A percentile compares a stretch with the other conserved stretches of the same genome.
Evolutionary conservation across 2,113 vertebrate species (phyloP).

Genomic region (Zosterops lateralis): DNA sequence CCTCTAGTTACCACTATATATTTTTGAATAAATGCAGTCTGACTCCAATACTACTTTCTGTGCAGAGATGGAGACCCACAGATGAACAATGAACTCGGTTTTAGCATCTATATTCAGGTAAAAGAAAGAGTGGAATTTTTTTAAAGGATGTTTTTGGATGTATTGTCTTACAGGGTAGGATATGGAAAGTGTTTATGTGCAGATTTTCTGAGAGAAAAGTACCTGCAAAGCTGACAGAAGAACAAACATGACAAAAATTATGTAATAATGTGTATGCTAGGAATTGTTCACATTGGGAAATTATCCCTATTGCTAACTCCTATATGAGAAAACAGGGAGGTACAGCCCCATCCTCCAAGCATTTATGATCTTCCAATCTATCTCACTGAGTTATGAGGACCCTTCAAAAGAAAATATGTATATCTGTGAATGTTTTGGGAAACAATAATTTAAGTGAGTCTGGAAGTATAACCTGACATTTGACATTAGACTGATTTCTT

Average conservation of each 20-base stretch:
- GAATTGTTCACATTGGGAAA: background rate
- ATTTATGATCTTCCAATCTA: background rate
- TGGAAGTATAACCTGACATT: background rate
- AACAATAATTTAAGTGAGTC: background rate
- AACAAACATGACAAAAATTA: background rate
- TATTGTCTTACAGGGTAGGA: background rate
- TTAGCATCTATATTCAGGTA: background rate
- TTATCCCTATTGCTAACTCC: background rate
- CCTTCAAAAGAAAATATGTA: background rate
- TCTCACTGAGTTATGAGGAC: background rate
- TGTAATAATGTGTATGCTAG: background rate
- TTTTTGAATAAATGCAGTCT: background rate
- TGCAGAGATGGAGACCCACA: background rate
- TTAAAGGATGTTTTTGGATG: background rate
- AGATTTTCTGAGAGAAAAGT: background rate
- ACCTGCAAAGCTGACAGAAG: background rate
- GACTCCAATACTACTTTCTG: background rate
- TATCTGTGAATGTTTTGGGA: background rate
- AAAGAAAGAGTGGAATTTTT: background rate
- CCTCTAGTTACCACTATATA: background rate
- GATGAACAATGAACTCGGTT: background rate
- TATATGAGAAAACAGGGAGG: background rate
- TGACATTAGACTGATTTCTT: background rate
- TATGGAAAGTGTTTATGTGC: background rate
- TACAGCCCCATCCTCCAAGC: background rate